Evolutionary conservation across 2,113 vertebrate species (phyloP), one percentile per base, ranked within the genome.

Genomic region (Barbus barbus): DNA sequence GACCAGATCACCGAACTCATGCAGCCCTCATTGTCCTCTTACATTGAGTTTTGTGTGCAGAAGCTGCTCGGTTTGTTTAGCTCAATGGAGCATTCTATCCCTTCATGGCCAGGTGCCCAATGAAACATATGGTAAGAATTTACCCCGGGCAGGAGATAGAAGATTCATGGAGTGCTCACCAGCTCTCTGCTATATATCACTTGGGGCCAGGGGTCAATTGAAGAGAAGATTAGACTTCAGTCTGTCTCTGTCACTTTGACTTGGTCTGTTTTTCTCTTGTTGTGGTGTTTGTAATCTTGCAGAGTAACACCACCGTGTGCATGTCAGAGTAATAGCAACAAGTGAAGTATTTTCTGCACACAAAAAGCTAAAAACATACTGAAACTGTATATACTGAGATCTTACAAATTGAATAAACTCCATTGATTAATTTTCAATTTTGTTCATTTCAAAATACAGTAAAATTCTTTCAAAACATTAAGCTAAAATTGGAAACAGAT

Each of bases 11-110:
- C 31, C 46, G 44, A 84, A 75, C 78, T 28, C 36, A 48, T 48
- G 28, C 81, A 76, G 74, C 28, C 77, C 65, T 72, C 16, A 14
- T 56, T n/a, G 72, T 51, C 28, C 26, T 51, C 53, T 41, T 56
- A 56, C 63, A 26, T 12, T 63, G 24, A 14, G 22, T n/a, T 61
- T 53, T 26, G 63, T 44, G 83, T 61, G 72, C 76, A 80, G 48
- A 83, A 65, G 84, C 60, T 38, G 80, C 83, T 83, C 16, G 53
- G 92, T 95, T 94, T 93, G 91, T 89, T 90, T 89, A 93, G 89
- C 81, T 91, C 87, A 93, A 84, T 86, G 90, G 91, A 92, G 91
- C 93, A 87, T 90, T 82, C 87, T 91, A 92, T 94, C 93, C 92
- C 80, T 87, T 88, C 82, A 53, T 82, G 88, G 88, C 81, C 91